These are phyloP conservation scores for Caenorhabditis sp. DNA, from an alignment of 2,888 invertebrate genomes.

Conservation along the genomic window DNA sequence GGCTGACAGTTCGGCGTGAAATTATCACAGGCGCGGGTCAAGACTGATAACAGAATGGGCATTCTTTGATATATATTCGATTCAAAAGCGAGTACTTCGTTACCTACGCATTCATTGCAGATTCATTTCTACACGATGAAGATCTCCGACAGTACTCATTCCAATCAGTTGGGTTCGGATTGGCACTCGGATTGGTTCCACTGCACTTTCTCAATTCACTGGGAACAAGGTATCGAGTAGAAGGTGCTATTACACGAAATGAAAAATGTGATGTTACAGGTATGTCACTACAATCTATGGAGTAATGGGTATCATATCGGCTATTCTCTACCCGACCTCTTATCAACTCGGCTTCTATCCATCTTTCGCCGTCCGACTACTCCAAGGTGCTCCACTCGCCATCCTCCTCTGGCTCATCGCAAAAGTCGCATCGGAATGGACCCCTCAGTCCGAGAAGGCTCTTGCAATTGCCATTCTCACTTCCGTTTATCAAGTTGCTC, in stretches of 20 bases:
- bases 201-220: constrained; percentile 46
- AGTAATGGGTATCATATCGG: constrained; percentile 46
- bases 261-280: constrained; percentile 23
- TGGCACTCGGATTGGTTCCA: constrained; percentile 56
- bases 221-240: constrained; percentile 54
- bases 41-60: constrained; percentile 21
- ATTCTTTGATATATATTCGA: constrained; percentile 20
- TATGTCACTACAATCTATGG: constrained; percentile 50
- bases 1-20: constrained; percentile 30
- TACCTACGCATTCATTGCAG: constrained; percentile 34
- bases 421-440: constrained; percentile 60
- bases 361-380: constrained; percentile 47
- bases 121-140: constrained; percentile 52
- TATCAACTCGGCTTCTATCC: constrained; percentile 51
- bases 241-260: background rate
- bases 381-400: constrained; percentile 59
- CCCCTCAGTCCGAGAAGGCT: constrained; percentile 53
- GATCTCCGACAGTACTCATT: constrained; percentile 49
- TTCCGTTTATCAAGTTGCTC: constrained; percentile 59
- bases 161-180: constrained; percentile 59
- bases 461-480: constrained; percentile 59
- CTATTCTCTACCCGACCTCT: constrained; percentile 53
- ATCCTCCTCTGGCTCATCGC: constrained; percentile 59
- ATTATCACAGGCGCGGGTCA: background rate
- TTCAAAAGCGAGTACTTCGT: constrained; percentile 4